These are phyloP conservation scores for Syngnathus floridae DNA, from an alignment of 2,113 vertebrate genomes.

Conservation along the genomic window DNA sequence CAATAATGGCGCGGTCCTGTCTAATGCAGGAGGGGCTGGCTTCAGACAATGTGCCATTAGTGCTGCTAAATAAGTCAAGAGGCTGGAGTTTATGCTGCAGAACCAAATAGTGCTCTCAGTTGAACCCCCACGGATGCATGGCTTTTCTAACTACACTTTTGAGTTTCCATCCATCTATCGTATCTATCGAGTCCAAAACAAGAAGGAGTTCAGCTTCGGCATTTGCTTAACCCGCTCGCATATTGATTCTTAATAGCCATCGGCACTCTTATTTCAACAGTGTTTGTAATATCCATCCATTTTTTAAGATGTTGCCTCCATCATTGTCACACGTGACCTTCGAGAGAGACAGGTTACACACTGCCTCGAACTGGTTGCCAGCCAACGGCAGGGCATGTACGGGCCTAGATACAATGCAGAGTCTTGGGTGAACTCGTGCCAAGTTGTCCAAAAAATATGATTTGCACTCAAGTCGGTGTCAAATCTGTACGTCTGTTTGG, in stretches of 20 bases:
- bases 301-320: neutral
- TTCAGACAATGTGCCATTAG: constrained; percentile 54
- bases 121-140: constrained; percentile 7
- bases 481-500: too few relatives aligned
- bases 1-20: neutral
- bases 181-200: neutral
- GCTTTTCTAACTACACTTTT: neutral
- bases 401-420: neutral
- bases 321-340: neutral
- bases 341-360: neutral
- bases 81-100: constrained; percentile 23
- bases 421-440: neutral
- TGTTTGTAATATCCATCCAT: neutral
- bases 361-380: neutral
- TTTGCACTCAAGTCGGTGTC: too few relatives aligned
- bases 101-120: constrained; percentile 27
- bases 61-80: constrained; percentile 63
- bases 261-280: neutral
- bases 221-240: neutral
- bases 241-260: neutral
- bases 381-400: neutral
- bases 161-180: neutral
- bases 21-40: constrained; percentile 40
- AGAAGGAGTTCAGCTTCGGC: neutral
- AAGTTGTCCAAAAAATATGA: too few relatives aligned